Evolutionary conservation across 2,888 invertebrate species (phyloP).

Genomic region (Coleophora flavipennella): DNA sequence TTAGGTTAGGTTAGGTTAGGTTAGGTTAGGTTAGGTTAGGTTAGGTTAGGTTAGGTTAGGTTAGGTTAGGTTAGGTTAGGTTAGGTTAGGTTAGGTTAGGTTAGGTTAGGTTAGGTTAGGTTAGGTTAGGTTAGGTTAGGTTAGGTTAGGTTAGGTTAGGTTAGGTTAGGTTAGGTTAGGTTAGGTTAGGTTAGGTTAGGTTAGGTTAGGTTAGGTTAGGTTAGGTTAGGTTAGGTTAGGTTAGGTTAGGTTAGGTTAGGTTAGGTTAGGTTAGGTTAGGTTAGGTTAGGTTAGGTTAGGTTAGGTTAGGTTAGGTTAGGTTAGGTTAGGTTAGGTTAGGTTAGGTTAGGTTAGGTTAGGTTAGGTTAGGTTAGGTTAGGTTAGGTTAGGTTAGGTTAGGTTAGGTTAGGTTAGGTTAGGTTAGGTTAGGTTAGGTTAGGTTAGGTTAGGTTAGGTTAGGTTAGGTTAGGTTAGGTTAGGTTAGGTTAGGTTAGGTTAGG

Average conservation of each 20-base stretch:
- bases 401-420: constrained; percentile 10
- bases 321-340: constrained; percentile 10
- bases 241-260: constrained; percentile 10
- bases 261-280: constrained; percentile 11
- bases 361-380: constrained; percentile 10
- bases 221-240: constrained; percentile 10
- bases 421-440: constrained; percentile 9
- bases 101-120: constrained; percentile 10
- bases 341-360: constrained; percentile 10
- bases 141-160: constrained; percentile 3
- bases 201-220: constrained; percentile 11
- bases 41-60: constrained; percentile 10
- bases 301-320: constrained; percentile 10
- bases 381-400: constrained; percentile 9
- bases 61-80: constrained; percentile 9
- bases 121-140: constrained; percentile 7
- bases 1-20: constrained; percentile 10
- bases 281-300: constrained; percentile 10
- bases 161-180: constrained; percentile 10
- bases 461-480: constrained; percentile 14
- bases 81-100: constrained; percentile 10
- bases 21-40: constrained; percentile 8
- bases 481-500: constrained; percentile 18
- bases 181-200: constrained; percentile 10
- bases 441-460: constrained; percentile 11